These are phyloP conservation scores for Pogoniulus pusillus DNA, from an alignment of 2,797 vertebrate species.

Conservation along the genomic window DNA sequence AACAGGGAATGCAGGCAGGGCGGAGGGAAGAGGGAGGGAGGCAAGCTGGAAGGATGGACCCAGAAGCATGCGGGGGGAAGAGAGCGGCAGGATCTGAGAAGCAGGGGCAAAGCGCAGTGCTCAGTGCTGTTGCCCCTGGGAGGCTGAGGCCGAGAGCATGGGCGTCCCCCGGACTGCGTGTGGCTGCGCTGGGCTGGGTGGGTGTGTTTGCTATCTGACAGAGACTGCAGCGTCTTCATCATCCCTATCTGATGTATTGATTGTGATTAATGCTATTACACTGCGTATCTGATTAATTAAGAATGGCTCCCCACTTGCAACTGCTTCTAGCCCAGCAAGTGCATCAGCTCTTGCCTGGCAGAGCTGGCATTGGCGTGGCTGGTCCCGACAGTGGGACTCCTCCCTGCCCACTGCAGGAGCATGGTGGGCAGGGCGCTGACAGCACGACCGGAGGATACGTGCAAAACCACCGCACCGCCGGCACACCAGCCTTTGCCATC, in stretches of 20 bases:
- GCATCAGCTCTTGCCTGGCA: neutral
- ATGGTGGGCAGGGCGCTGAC: neutral
- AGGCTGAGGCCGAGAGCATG: neutral
- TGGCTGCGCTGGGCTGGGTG: neutral
- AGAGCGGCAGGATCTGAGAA: neutral
- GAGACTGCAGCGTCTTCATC: slow-evolving; percentile 2
- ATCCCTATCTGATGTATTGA: slow-evolving; percentile 30
- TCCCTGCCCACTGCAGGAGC: rapidly evolving
- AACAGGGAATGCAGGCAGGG: slow-evolving; percentile 10
- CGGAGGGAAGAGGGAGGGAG: neutral
- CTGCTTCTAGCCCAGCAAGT: neutral
- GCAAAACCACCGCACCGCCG: rapidly evolving
- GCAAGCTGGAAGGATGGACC: neutral
- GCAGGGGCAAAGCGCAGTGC: neutral
- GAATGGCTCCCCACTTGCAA: neutral
- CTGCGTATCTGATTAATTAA: slow-evolving; percentile 25
- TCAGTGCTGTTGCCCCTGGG: neutral
- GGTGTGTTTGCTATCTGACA: neutral
- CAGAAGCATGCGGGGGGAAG: neutral
- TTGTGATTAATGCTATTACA: slow-evolving; percentile 56
- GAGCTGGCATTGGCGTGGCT: neutral
- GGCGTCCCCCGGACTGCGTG: neutral
- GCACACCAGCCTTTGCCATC: neutral
- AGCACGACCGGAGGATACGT: neutral
- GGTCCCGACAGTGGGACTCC: neutral